Evolutionary conservation across 2,888 invertebrate genomes (phyloP).

Genomic region (Chymomyza fuscimana): DNA sequence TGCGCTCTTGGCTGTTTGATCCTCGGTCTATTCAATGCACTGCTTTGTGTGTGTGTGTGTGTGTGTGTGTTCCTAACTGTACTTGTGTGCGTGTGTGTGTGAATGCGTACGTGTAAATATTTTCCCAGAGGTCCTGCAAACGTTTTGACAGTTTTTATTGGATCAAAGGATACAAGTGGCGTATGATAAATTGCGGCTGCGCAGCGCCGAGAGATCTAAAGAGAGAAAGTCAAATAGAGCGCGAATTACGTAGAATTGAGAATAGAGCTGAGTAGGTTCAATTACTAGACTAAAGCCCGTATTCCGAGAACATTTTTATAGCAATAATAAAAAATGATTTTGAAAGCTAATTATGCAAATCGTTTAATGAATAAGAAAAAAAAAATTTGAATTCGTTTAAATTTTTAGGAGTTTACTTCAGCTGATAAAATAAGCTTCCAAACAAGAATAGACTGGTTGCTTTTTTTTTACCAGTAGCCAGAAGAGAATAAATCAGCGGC

Average conservation of each 20-base stretch:
- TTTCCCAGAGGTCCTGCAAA: conserved; percentile 70
- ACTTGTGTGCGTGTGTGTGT: conserved; percentile 21
- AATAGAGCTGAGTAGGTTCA: too few species aligned
- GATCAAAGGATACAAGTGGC: conserved; percentile 70
- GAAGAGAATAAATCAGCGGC: too few species aligned
- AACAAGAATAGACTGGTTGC: too few species aligned
- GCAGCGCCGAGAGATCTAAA: not conserved
- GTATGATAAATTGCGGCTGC: conserved; percentile 68
- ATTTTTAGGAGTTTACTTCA: too few species aligned
- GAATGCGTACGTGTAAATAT: conserved; percentile 64
- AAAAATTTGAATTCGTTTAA: too few species aligned
- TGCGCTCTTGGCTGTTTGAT: conserved; percentile 44
- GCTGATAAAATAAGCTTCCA: too few species aligned
- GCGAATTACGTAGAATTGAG: not conserved
- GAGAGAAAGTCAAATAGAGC: not conserved
- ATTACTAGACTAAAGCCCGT: too few species aligned
- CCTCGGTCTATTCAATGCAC: conserved; percentile 53
- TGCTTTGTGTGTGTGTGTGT: conserved; percentile 32
- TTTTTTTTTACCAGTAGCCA: too few species aligned
- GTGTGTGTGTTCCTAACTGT: conserved; percentile 48
- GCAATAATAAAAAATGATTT: too few species aligned
- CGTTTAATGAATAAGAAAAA: too few species aligned
- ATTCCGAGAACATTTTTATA: too few species aligned
- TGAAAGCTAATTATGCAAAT: too few species aligned
- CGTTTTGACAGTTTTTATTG: conserved; percentile 78